Evolutionary conservation across 2,888 invertebrate genomes (phyloP), one percentile per base, ranked within the genome.

Genomic region (Zaprionus bogoriensis): DNA sequence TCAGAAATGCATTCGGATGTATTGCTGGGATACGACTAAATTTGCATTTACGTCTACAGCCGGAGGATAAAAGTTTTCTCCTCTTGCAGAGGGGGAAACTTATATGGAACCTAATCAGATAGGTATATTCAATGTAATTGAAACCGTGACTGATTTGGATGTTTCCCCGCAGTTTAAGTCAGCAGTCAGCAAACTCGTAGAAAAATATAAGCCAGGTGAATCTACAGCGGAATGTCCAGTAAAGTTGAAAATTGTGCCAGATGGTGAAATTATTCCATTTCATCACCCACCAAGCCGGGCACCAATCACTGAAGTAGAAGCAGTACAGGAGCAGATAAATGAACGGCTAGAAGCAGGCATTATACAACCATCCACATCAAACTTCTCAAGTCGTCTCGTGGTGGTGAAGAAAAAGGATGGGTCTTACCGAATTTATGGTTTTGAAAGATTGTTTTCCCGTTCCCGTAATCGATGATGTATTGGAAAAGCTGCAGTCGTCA

Each of bases 381-480:
- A 28, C 23, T 10, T 45, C 12, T 38, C 38, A 1, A 45, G 44
- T 23, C 6, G 23, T 36, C 25, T 17, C 6, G 30, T 44, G 5
- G 30, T 44, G 5, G 44, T 42, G 1, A 48, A 32, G 39, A 48
- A 42, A 28, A n/a, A n/a, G n/a, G n/a, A n/a, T n/a, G n/a, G n/a
- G n/a, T n/a, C n/a, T n/a, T n/a, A n/a, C n/a, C n/a, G n/a, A n/a
- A n/a, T n/a, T n/a, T 5, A 52, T 47, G 59, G 42, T 52, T 9
- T 20, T 55, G 12, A 19, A 22, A 10, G 39, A 46, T 25, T 38
- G 46, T 6, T 54, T 54, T 10, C 45, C n/a, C n/a, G n/a, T n/a
- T n/a, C n/a, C n/a, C n/a, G n/a, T n/a, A n/a, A n/a, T n/a, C n/a
- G n/a, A n/a, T n/a, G n/a, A n/a, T n/a, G n/a, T n/a, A n/a, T n/a